phyloP scores from a whole-genome alignment of 2,888 invertebrate species.

The Polydrusus tereticollis region DNA sequence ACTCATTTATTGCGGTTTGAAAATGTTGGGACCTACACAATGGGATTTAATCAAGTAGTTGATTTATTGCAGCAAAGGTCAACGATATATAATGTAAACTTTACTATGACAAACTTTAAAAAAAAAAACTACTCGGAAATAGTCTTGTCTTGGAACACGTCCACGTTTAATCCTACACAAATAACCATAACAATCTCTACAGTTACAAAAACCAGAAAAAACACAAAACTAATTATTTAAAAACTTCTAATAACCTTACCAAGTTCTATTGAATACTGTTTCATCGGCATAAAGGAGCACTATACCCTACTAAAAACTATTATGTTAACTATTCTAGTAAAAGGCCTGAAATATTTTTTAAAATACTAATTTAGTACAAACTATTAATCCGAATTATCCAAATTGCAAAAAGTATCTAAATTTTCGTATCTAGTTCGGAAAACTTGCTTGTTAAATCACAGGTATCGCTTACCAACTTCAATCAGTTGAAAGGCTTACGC shows the following conservation, averaged over 20 bases:
- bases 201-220: neutral
- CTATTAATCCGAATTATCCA: neutral
- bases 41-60: too few relatives aligned
- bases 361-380: slow-evolving; percentile 22
- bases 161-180: too few relatives aligned
- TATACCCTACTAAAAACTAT: slow-evolving; percentile 4
- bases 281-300: slow-evolving; percentile 1
- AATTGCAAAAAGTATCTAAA: slow-evolving; percentile 27
- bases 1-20: too few relatives aligned
- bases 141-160: too few relatives aligned
- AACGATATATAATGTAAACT: too few relatives aligned
- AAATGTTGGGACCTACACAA: too few relatives aligned
- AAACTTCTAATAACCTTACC: neutral
- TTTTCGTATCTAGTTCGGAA: slow-evolving; percentile 28
- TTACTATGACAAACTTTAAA: too few relatives aligned
- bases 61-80: too few relatives aligned
- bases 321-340: slow-evolving; percentile 20
- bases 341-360: slow-evolving; percentile 17
- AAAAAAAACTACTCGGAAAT: too few relatives aligned
- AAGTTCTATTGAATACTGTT: slow-evolving; percentile 23
- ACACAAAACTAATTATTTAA: neutral
- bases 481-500: slow-evolving; percentile 37
- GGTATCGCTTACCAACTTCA: slow-evolving; percentile 42
- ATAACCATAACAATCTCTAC: neutral
- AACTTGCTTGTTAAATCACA: slow-evolving; percentile 43